Base-by-base conservation (phyloP, 2,113 vertebrate genomes). In the Lethenteron reissneri region DNA sequence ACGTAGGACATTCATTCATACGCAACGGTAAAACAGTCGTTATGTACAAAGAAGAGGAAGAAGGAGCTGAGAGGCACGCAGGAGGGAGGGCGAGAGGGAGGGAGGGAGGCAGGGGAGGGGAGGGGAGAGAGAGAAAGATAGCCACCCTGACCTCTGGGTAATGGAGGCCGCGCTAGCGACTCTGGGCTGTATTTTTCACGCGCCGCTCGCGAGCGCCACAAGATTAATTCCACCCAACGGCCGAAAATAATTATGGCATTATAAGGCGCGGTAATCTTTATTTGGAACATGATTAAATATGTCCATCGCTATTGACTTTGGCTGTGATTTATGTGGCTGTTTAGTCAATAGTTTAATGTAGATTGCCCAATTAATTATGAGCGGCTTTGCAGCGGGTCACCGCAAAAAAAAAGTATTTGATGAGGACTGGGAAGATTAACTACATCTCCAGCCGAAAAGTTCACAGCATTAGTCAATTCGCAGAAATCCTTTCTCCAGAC, bases 291-390 rank as follows among this genome's bases (percentile, higher is more conserved):
- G 90, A 97, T 92, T 89, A 91, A 94, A 95, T 85, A 87, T 86
- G 89, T 94, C 88, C 84, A 82, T 81, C 81, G 89, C 87, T 89
- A 95, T 92, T 89, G 90, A 94, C 88, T 89, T 79, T 80, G 80
- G 82, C 83, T 83, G 87, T 91, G 88, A 95, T 95, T 95, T 88
- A 92, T 95, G 85, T 87, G 86, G 94, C 88, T 92, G 88, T 94
- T 94, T 90, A 90, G 89, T 95, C 88, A 89, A 95, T 91, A 91
- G 87, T 85, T 84, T 85, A 83, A 92, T 89, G 87, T 89, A 92
- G 92, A 92, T 92, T 81, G 88, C 91, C 86, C 88, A 86, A 92
- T 95, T 95, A 92, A 95, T 95, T 92, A 92, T 90, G 89, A 85
- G 88, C 89, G 85, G 85, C 83, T 81, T 86, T 86, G 86, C 85